phyloP scores from a whole-genome alignment of 2,797 vertebrate genomes.

The Cichlasoma orientale region DNA sequence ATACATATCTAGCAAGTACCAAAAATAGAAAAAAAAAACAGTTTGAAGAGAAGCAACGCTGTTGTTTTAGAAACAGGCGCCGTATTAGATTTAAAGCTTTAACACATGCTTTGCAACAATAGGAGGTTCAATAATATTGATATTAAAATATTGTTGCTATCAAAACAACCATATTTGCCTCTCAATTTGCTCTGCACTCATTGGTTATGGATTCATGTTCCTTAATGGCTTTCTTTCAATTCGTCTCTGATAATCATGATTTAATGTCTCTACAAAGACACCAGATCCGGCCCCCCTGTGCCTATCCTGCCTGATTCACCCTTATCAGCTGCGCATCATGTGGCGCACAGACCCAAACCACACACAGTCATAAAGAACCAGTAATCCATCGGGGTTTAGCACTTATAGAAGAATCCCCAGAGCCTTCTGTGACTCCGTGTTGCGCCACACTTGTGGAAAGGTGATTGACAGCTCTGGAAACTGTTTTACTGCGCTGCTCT shows the following conservation, averaged over 20 bases:
- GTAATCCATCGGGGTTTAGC: conserved; percentile 69
- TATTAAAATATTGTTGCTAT: conserved; percentile 4
- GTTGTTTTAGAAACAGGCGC: background rate
- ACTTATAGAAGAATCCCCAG: conserved; percentile 62
- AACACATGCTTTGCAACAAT: background rate
- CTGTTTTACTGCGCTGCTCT: conserved; percentile 69
- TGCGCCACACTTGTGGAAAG: conserved; percentile 62
- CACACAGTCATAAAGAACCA: conserved; percentile 71
- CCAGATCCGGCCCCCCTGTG: conserved; percentile 37
- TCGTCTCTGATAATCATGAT: conserved; percentile 40
- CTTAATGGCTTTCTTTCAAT: conserved; percentile 17
- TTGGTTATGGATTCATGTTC: conserved; percentile 23
- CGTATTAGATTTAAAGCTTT: background rate
- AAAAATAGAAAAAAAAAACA: background rate
- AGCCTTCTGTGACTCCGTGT: conserved; percentile 57
- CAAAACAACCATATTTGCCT: background rate
- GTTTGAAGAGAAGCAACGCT: background rate
- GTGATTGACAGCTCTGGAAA: conserved; percentile 75
- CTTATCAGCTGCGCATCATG: conserved; percentile 69
- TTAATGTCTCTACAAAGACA: conserved; percentile 26
- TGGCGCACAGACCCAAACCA: conserved; percentile 69
- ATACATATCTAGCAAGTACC: too few species aligned
- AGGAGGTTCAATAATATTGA: background rate
- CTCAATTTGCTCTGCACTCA: background rate
- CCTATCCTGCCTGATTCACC: conserved; percentile 58